These are phyloP conservation scores for Drosophila atroscutellata DNA, from an alignment of 2,888 invertebrate genomes.

Conservation along the genomic window DNA sequence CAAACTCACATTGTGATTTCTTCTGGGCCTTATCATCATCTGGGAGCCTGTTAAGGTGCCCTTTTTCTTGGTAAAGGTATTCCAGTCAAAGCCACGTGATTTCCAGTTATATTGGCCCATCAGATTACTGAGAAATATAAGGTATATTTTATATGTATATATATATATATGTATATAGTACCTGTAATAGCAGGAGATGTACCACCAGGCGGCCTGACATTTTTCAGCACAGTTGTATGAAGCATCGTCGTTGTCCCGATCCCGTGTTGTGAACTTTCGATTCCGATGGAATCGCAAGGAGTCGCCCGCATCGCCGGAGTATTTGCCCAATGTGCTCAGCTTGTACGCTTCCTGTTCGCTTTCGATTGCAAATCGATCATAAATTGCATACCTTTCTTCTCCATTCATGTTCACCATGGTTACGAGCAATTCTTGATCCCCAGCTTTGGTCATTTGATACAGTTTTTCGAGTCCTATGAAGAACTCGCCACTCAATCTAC, in stretches of 20 bases:
- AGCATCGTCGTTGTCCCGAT: slow-evolving; percentile 88
- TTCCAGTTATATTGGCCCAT: slow-evolving; percentile 88
- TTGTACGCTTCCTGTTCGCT: slow-evolving; percentile 88
- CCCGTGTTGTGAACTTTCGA: slow-evolving; percentile 89
- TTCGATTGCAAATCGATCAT: slow-evolving; percentile 88
- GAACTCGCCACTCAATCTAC: slow-evolving; percentile 89
- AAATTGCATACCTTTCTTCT: slow-evolving; percentile 87
- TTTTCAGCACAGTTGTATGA: slow-evolving; percentile 89
- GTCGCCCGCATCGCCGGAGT: slow-evolving; percentile 89
- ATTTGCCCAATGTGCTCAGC: slow-evolving; percentile 88
- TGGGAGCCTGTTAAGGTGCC: slow-evolving; percentile 87
- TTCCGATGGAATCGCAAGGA: slow-evolving; percentile 89
- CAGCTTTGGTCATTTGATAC: slow-evolving; percentile 84
- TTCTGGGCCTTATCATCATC: slow-evolving; percentile 88
- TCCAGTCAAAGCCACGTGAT: slow-evolving; percentile 88
- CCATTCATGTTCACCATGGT: slow-evolving; percentile 87
- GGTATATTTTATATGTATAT: background rate
- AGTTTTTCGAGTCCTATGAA: slow-evolving; percentile 90
- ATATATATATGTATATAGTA: slow-evolving; percentile 50
- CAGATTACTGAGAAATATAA: slow-evolving; percentile 86
- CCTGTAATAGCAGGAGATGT: slow-evolving; percentile 89
- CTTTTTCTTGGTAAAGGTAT: slow-evolving; percentile 88
- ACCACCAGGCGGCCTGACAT: slow-evolving; percentile 91
- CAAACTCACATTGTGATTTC: background rate
- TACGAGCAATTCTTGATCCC: slow-evolving; percentile 87